These are phyloP conservation scores for Ciconia maguari DNA, from an alignment of 2,113 vertebrate genomes.

Conservation along the genomic window DNA sequence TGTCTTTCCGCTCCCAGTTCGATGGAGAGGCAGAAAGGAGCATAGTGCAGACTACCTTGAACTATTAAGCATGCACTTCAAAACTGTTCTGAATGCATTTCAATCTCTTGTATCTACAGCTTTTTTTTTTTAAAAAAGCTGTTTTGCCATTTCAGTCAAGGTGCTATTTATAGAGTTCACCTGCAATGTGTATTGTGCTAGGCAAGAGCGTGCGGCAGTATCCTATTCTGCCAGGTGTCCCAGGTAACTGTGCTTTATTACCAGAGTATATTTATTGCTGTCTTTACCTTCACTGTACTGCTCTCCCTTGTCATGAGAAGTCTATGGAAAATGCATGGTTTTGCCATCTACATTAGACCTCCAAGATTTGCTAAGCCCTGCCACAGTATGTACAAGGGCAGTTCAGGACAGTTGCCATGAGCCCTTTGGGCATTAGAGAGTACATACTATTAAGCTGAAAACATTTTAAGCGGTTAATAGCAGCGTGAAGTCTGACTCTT, in stretches of 20 bases:
- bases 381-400: neutral
- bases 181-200: neutral
- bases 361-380: neutral
- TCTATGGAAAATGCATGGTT: neutral
- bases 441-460: neutral
- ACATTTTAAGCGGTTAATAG: neutral
- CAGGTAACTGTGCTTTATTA: constrained; percentile 67
- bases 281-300: constrained; percentile 3
- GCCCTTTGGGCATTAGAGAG: neutral
- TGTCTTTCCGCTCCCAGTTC: neutral
- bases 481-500: neutral
- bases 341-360: neutral
- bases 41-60: neutral
- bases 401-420: neutral
- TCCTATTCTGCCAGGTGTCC: constrained; percentile 9
- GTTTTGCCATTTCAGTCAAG: neutral
- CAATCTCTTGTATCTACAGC: neutral
- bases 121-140: neutral
- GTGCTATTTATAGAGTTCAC: neutral
- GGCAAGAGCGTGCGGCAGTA: neutral
- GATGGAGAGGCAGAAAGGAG: neutral
- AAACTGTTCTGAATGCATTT: neutral
- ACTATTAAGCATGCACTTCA: neutral
- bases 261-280: constrained; percentile 60
- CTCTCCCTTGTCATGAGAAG: neutral